phyloP scores from a whole-genome alignment of 2,888 invertebrate genomes.

The Coronaproctus castanopsis region DNA sequence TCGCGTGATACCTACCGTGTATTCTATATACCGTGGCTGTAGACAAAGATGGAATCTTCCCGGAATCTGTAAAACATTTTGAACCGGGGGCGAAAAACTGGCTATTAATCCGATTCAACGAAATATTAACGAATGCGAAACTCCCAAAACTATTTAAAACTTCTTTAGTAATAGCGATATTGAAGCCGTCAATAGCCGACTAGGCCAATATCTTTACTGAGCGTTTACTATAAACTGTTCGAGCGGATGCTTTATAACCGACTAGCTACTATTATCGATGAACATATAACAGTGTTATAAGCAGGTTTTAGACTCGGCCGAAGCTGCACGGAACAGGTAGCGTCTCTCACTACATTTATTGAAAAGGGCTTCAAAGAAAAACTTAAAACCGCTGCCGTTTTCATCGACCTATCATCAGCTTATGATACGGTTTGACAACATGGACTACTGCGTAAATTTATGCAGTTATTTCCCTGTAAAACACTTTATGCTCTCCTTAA shows the following conservation, averaged over 20 bases:
- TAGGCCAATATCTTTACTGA: background rate
- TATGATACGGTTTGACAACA: background rate
- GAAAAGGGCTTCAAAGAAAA: background rate
- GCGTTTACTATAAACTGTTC: background rate
- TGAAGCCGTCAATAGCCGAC: background rate
- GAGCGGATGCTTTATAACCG: background rate
- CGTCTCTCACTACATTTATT: background rate
- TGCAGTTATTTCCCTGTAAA: background rate
- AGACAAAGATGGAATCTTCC: background rate
- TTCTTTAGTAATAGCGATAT: background rate
- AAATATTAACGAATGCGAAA: background rate
- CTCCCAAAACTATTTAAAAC: background rate
- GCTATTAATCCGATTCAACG: background rate
- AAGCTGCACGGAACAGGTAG: background rate
- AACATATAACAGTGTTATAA: background rate
- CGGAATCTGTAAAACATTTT: background rate
- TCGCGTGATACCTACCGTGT: too few relatives aligned
- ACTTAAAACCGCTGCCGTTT: background rate
- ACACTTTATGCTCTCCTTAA: background rate
- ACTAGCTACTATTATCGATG: background rate
- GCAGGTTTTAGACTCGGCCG: background rate
- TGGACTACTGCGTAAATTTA: background rate
- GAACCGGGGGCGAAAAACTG: background rate
- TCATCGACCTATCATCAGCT: background rate
- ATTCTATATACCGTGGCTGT: too few relatives aligned